Conservation (phyloP, 2,113 vertebrate genomes). For the Silurus glanis region DNA sequence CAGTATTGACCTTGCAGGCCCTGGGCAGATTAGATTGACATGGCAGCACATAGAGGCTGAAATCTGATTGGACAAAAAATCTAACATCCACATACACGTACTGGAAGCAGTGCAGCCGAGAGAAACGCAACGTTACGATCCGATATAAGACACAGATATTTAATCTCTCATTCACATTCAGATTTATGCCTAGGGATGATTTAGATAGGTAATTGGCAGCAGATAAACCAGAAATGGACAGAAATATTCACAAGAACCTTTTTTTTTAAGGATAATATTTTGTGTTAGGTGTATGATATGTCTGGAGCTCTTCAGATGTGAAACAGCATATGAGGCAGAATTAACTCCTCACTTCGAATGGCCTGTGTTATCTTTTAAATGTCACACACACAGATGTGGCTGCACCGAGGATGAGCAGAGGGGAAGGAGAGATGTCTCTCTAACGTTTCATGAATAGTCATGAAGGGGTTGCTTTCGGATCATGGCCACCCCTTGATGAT, state of each 20-base stretch:
- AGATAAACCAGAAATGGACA: not conserved
- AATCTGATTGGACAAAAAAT: too few species aligned
- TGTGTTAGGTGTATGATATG: constrained; percentile 66
- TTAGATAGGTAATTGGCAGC: not conserved
- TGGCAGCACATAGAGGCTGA: too few species aligned
- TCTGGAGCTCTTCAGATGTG: constrained; percentile 69
- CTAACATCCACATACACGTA: too few species aligned
- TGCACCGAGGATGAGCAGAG: not conserved
- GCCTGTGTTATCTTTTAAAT: constrained; percentile 80
- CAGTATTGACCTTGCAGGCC: too few species aligned
- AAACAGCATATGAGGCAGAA: constrained; percentile 70
- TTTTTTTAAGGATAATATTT: constrained; percentile 70
- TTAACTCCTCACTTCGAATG: constrained; percentile 72
- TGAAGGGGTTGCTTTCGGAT: constrained; percentile 72
- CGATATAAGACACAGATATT: too few species aligned
- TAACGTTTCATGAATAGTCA: constrained; percentile 74
- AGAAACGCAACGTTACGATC: too few species aligned
- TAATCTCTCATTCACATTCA: too few species aligned
- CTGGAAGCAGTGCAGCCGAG: too few species aligned
- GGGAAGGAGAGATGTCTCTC: constrained; percentile 59
- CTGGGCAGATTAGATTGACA: too few species aligned
- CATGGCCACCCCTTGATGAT: constrained; percentile 76
- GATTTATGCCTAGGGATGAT: too few species aligned
- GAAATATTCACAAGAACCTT: not conserved
- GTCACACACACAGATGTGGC: constrained; percentile 64